Conservation (phyloP, 2,113 vertebrate genomes). For the Scomber japonicus region DNA sequence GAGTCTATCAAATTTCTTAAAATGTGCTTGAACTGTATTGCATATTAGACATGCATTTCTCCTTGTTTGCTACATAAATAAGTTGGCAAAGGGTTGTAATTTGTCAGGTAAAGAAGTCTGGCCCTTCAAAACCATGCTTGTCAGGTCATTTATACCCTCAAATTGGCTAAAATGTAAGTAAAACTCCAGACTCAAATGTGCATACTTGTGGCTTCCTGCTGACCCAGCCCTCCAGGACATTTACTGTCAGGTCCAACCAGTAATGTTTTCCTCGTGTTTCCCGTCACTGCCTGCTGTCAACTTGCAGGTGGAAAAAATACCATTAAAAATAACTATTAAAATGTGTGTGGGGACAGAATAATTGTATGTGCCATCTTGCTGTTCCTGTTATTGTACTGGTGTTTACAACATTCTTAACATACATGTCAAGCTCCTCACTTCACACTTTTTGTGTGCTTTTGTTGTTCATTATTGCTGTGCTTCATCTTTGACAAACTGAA, state of each 20-base stretch:
- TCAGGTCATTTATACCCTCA: conserved; percentile 26
- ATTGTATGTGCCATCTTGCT: background rate
- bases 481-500: too few species aligned
- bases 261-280: conserved; percentile 12
- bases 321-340: conserved; percentile 1
- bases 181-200: conserved; percentile 35
- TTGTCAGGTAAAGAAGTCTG: background rate
- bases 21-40: background rate
- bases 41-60: background rate
- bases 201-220: conserved; percentile 53
- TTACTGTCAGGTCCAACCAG: conserved; percentile 11
- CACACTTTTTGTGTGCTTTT: background rate
- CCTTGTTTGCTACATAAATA: conserved; percentile 1
- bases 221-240: conserved; percentile 35
- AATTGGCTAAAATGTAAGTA: conserved; percentile 35
- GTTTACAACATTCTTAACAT: too few species aligned
- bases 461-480: background rate
- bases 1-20: background rate
- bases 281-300: conserved; percentile 25
- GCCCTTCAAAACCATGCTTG: background rate
- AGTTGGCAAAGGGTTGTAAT: background rate
- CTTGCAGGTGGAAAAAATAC: conserved; percentile 21
- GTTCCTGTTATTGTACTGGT: too few species aligned
- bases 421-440: background rate
- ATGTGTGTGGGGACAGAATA: background rate